A percentile compares a stretch with the other conserved stretches of the same genome.
Evolutionary conservation across 1,140 invertebrate genomes (phyloP).

Genomic region (Archivesica marissinica): DNA sequence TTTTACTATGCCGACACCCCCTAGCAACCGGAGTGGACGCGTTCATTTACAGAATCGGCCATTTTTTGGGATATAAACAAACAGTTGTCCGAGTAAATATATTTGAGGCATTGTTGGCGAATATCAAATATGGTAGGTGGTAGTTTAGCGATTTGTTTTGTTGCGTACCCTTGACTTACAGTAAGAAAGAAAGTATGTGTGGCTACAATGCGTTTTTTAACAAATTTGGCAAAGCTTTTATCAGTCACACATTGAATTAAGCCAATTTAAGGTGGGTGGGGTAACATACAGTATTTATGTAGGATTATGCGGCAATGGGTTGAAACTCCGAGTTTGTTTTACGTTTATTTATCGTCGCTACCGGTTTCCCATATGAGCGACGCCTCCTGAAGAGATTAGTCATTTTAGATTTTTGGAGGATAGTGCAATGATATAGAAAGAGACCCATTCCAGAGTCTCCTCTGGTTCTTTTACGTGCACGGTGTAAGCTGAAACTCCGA

Average conservation of each 20-base stretch:
- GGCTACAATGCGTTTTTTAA: not conserved
- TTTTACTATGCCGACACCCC: too few relatives aligned
- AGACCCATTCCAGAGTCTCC: too few relatives aligned
- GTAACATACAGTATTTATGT: too few relatives aligned
- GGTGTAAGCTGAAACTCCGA: too few relatives aligned
- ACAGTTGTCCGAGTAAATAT: not conserved
- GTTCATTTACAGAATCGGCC: constrained; percentile 34
- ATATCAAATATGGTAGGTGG: not conserved
- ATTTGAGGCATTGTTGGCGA: not conserved
- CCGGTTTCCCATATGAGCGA: too few relatives aligned
- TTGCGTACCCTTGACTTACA: not conserved
- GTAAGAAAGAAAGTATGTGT: not conserved
- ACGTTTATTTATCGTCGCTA: too few relatives aligned
- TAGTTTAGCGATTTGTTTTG: not conserved
- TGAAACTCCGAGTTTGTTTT: too few relatives aligned
- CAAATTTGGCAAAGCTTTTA: not conserved
- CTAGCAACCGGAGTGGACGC: constrained; percentile 41
- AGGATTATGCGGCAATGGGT: too few relatives aligned
- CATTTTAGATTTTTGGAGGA: too few relatives aligned
- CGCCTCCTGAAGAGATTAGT: too few relatives aligned
- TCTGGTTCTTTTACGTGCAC: too few relatives aligned
- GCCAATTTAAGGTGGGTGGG: not conserved
- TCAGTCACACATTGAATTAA: not conserved
- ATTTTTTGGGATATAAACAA: constrained; percentile 5
- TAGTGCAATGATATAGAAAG: too few relatives aligned